Conservation (phyloP, 1,140 invertebrate genomes). For the Hesperophylax magnus region DNA sequence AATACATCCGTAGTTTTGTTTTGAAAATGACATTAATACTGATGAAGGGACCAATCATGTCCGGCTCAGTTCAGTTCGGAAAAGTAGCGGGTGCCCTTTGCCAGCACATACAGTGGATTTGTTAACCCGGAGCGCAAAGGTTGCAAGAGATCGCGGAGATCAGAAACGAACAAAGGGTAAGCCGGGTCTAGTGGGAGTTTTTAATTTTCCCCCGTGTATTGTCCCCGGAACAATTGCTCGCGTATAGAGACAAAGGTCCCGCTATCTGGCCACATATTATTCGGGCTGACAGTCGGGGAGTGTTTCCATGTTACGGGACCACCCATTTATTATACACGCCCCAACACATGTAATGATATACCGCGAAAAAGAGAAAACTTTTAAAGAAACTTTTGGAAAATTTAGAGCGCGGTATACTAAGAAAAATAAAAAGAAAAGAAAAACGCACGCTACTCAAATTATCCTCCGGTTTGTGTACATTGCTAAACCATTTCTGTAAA, state of each 20-base stretch:
- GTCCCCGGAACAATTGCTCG: not conserved
- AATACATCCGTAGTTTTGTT: no score
- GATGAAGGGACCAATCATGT: no score
- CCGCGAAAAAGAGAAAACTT: not conserved
- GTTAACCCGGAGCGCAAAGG: not conserved
- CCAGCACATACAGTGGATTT: no score
- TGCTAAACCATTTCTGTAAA: no score
- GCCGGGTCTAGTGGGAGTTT: not conserved
- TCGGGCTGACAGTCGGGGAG: not conserved
- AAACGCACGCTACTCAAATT: not conserved
- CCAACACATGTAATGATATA: not conserved
- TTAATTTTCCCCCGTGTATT: not conserved
- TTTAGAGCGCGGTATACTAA: not conserved
- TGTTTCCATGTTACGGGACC: not conserved
- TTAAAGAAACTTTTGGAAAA: not conserved
- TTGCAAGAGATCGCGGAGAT: not conserved
- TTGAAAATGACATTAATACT: no score
- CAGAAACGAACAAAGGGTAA: not conserved
- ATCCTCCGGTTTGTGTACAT: not conserved
- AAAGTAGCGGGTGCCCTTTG: no score
- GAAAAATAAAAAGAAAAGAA: not conserved
- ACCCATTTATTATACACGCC: not conserved
- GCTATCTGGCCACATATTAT: conserved; percentile 9
- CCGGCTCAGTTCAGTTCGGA: no score
- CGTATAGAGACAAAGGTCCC: conserved; percentile 10